A percentile compares a stretch with the other conserved stretches of the same genome.
Evolutionary conservation across 1,140 invertebrate species (phyloP).

Genomic region (Drosophila kanapiae): DNA sequence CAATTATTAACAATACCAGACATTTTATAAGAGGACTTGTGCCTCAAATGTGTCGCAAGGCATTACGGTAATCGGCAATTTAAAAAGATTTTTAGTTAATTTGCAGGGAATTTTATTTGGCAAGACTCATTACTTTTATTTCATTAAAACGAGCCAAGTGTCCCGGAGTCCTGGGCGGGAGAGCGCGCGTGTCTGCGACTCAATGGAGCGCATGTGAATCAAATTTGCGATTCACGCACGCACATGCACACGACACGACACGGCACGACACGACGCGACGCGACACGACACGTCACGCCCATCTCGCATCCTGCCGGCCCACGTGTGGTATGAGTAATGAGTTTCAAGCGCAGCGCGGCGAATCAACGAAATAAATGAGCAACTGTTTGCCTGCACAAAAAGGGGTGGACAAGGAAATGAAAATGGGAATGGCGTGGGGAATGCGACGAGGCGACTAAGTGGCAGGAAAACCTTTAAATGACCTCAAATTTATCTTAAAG

Average conservation of each 20-base stretch:
- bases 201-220: constrained; percentile 54
- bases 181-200: constrained; percentile 12
- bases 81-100: constrained; percentile 41
- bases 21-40: too few species aligned
- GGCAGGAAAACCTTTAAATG: constrained; percentile 17
- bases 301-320: constrained; percentile 19
- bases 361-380: constrained; percentile 61
- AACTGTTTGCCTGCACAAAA: constrained; percentile 9
- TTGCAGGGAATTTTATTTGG: constrained; percentile 38
- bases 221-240: constrained; percentile 17
- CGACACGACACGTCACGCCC: neutral
- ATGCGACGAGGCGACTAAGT: constrained; percentile 20
- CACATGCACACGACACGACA: neutral
- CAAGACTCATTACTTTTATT: constrained; percentile 48
- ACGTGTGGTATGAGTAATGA: constrained; percentile 75
- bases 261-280: neutral
- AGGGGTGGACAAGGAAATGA: neutral
- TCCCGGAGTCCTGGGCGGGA: too few species aligned
- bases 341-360: constrained; percentile 29
- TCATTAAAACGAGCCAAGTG: constrained; percentile 45
- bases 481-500: constrained; percentile 12
- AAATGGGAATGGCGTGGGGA: neutral
- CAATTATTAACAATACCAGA: too few species aligned
- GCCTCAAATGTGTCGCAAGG: neutral
- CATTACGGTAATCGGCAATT: neutral